Evolutionary conservation across 2,888 invertebrate genomes (phyloP).

Genomic region (Gasteruption jaculator): DNA sequence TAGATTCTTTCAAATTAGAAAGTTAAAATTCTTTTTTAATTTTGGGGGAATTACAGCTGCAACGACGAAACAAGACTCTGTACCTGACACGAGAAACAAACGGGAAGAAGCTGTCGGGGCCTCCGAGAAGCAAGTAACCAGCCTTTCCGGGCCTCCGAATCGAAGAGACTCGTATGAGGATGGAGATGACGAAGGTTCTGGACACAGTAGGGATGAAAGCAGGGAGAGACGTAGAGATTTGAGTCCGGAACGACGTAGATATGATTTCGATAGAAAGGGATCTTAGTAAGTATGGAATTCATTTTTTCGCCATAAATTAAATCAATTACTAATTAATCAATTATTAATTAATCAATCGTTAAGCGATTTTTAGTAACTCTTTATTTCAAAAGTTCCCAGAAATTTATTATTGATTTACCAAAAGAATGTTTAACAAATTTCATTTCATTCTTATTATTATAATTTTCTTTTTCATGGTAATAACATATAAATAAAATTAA

Average conservation of each 20-base stretch:
- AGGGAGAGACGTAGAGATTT: conserved; percentile 43
- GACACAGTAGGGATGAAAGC: conserved; percentile 44
- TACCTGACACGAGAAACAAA: conserved; percentile 39
- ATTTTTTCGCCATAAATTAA: conserved; percentile 2
- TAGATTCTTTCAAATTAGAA: not conserved
- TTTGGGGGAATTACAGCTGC: conserved; percentile 27
- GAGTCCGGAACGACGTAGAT: conserved; percentile 39
- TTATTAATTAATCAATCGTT: no score
- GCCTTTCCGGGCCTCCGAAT: conserved; percentile 32
- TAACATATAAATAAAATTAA: not conserved
- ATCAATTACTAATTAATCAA: not conserved
- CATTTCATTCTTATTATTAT: conserved; percentile 3
- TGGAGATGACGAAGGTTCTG: conserved; percentile 46
- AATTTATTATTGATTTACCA: no score
- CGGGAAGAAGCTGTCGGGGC: conserved; percentile 49
- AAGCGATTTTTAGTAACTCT: no score
- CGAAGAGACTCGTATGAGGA: conserved; percentile 46
- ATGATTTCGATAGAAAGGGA: conserved; percentile 39
- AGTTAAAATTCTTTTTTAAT: conserved; percentile 6
- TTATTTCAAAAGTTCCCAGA: no score
- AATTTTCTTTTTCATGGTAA: conserved; percentile 10
- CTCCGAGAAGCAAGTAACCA: conserved; percentile 36
- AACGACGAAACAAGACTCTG: conserved; percentile 33
- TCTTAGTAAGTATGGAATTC: conserved; percentile 17
- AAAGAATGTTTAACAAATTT: no score